Conservation (phyloP, 2,888 invertebrate species). For the Andrena bucephala region DNA sequence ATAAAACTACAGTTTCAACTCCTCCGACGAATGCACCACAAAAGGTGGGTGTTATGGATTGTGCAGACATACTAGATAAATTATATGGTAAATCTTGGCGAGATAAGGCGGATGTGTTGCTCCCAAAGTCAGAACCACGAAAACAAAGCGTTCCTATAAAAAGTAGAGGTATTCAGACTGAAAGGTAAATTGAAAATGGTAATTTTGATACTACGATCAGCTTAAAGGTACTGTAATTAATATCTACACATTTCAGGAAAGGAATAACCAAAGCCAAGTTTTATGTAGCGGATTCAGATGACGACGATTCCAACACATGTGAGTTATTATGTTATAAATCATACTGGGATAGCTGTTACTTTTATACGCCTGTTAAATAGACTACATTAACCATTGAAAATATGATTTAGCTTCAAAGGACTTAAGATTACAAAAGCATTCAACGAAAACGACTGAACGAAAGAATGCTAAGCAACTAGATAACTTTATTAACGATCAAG, state of each 20-base stretch:
- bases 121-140: constrained; percentile 75
- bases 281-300: constrained; percentile 63
- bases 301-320: constrained; percentile 70
- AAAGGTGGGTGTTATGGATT: constrained; percentile 71
- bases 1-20: constrained; percentile 22
- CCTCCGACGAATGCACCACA: constrained; percentile 12
- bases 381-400: constrained; percentile 6
- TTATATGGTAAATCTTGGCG: constrained; percentile 87
- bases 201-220: constrained; percentile 3
- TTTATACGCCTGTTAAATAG: neutral
- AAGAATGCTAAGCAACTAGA: constrained; percentile 57
- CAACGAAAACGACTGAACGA: constrained; percentile 48
- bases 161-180: constrained; percentile 77
- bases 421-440: constrained; percentile 41
- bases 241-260: constrained; percentile 68
- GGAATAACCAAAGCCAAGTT: constrained; percentile 49
- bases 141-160: constrained; percentile 59
- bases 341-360: neutral
- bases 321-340: constrained; percentile 44
- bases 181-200: constrained; percentile 68
- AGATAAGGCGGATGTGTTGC: constrained; percentile 79
- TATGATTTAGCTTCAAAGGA: constrained; percentile 58
- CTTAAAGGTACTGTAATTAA: constrained; percentile 19
- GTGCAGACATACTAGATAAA: constrained; percentile 84
- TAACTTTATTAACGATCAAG: constrained; percentile 79